phyloP scores from a whole-genome alignment of 2,113 vertebrate genomes.

The Eira barbara region DNA sequence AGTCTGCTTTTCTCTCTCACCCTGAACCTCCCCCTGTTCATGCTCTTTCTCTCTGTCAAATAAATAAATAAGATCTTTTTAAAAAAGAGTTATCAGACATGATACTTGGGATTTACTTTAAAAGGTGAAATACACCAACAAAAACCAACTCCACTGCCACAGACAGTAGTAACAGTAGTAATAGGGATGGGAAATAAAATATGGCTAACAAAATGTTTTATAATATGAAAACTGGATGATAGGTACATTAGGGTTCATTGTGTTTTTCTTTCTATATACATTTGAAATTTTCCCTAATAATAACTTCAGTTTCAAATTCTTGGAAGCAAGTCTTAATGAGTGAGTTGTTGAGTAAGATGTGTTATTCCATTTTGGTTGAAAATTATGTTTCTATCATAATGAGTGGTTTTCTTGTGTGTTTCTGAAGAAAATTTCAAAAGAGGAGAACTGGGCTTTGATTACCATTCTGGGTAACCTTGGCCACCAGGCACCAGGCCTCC shows the following conservation, averaged over 20 bases:
- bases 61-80: too few species aligned
- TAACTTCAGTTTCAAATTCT: slow-evolving; percentile 17
- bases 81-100: not conserved
- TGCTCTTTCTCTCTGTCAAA: too few species aligned
- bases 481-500: not conserved
- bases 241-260: not conserved
- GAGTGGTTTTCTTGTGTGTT: not conserved
- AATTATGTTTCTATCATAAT: not conserved
- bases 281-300: slow-evolving; percentile 6
- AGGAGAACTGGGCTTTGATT: not conserved
- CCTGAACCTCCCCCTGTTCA: too few species aligned
- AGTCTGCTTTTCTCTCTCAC: too few species aligned
- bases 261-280: not conserved
- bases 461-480: not conserved
- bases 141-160: too few species aligned
- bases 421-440: not conserved
- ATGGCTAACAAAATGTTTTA: not conserved
- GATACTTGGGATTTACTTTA: not conserved
- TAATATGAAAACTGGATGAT: not conserved
- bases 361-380: not conserved
- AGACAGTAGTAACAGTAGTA: too few species aligned
- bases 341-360: not conserved
- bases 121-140: not conserved
- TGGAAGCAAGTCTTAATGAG: not conserved
- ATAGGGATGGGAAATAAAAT: not conserved